Conservation (phyloP, 2,113 vertebrate species). For the Tachysurus fulvidraco region DNA sequence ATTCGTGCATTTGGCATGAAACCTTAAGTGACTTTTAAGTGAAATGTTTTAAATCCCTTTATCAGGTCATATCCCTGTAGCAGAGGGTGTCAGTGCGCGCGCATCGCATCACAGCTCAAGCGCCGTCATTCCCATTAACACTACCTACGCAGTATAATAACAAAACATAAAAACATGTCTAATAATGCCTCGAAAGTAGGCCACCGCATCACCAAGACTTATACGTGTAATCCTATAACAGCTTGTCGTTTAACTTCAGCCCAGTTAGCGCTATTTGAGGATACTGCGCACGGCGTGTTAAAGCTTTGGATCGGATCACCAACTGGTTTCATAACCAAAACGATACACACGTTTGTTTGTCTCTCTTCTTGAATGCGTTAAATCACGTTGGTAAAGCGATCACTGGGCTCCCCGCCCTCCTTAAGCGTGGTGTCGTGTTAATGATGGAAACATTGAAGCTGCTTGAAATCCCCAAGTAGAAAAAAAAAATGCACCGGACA, state of each 20-base stretch:
- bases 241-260: slow-evolving; percentile 18
- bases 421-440: slow-evolving; percentile 18
- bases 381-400: not conserved
- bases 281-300: slow-evolving; percentile 1
- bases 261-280: not conserved
- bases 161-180: not conserved
- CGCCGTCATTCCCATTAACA: slow-evolving; percentile 1
- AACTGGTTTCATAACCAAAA: slow-evolving; percentile 17
- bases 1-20: not conserved
- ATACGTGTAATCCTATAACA: not conserved
- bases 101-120: not conserved
- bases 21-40: no score
- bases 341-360: not conserved
- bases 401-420: not conserved
- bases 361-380: not conserved
- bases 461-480: not conserved
- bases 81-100: not conserved
- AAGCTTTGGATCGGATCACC: not conserved
- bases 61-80: not conserved
- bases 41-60: not conserved
- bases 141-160: slow-evolving; percentile 2
- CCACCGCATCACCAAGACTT: not conserved
- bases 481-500: not conserved
- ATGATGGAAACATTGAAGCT: slow-evolving; percentile 38
- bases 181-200: not conserved